Evolutionary conservation across 2,797 vertebrate species (phyloP).

Genomic region (Pithecia hirsuta): DNA sequence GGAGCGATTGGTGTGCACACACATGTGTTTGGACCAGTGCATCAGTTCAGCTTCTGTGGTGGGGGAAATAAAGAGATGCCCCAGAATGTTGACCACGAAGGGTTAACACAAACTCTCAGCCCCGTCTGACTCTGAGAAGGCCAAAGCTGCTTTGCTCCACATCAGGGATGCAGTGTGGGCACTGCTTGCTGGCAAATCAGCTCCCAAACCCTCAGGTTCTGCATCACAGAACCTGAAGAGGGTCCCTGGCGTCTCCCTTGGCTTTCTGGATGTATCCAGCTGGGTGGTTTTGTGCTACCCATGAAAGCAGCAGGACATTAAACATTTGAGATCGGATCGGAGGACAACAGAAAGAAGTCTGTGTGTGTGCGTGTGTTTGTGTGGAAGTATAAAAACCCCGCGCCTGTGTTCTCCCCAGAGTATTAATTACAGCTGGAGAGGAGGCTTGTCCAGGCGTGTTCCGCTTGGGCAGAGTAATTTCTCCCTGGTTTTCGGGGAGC

Average conservation of each 20-base stretch:
- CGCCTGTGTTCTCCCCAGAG: constrained; percentile 63
- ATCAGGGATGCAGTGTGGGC: background rate
- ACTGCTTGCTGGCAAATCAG: background rate
- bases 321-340: background rate
- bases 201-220: background rate
- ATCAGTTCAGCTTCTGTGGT: background rate
- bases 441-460: constrained; percentile 46
- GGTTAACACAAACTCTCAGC: background rate
- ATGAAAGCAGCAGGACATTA: background rate
- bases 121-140: background rate
- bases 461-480: constrained; percentile 52
- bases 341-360: background rate
- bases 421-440: constrained; percentile 70
- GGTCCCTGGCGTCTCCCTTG: background rate
- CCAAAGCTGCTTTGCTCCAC: background rate
- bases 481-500: constrained; percentile 22
- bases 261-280: background rate
- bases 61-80: background rate
- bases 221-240: background rate
- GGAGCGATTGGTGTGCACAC: rapidly evolving
- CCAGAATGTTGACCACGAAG: background rate
- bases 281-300: background rate
- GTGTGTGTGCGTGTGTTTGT: background rate
- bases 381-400: background rate
- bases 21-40: background rate